phyloP scores from a whole-genome alignment of 2,888 invertebrate genomes.

The Rhagonycha fulva region DNA sequence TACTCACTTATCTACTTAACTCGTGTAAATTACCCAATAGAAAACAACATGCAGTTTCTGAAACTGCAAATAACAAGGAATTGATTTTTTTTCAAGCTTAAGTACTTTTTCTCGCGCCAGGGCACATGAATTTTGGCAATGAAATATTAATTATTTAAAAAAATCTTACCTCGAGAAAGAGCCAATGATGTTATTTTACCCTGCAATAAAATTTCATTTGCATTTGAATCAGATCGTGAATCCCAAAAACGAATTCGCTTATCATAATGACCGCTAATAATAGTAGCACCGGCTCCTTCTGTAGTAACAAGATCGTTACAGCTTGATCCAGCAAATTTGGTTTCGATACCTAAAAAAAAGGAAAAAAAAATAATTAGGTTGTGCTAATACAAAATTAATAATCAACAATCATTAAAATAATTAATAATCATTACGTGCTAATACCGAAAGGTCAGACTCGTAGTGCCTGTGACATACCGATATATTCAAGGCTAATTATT shows the following conservation, averaged over 20 bases:
- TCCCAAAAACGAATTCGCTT: conserved; percentile 98
- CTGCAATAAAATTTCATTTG: conserved; percentile 85
- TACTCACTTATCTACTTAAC: too few species aligned
- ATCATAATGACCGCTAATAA: conserved; percentile 98
- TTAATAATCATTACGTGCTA: too few species aligned
- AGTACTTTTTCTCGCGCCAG: too few species aligned
- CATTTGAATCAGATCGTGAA: conserved; percentile 81
- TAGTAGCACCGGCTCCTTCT: conserved; percentile 83
- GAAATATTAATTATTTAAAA: background rate
- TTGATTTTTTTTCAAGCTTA: too few species aligned
- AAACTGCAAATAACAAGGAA: too few species aligned
- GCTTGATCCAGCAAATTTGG: conserved; percentile 94
- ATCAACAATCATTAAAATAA: too few species aligned
- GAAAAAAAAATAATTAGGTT: background rate
- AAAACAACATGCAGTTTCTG: too few species aligned
- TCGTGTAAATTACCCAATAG: too few species aligned
- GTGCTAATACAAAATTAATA: too few species aligned
- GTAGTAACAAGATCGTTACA: conserved; percentile 95
- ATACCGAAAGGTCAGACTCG: too few species aligned
- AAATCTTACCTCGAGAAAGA: conserved; percentile 78
- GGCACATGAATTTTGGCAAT: background rate
- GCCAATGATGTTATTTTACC: conserved; percentile 96
- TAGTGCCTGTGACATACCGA: too few species aligned
- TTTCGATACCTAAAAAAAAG: conserved; percentile 73
- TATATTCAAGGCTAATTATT: too few species aligned